Conservation (phyloP, 2,888 invertebrate genomes). For the Heterodera filipjevi region DNA sequence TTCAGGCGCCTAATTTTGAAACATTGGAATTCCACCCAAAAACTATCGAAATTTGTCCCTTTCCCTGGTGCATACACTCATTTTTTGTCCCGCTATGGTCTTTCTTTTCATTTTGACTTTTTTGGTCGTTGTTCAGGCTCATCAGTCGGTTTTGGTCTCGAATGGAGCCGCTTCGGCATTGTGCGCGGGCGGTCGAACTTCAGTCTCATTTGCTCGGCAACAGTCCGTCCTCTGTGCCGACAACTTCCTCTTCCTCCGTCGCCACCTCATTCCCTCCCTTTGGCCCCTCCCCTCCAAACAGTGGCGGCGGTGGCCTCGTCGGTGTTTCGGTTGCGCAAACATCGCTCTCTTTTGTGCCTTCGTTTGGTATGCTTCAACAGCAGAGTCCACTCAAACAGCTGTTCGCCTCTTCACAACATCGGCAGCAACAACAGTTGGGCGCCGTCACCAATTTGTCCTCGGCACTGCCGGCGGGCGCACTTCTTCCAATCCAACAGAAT, state of each 20-base stretch:
- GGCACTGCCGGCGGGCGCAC: background rate
- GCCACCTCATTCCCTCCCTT: constrained; percentile 4
- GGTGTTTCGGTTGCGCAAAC: background rate
- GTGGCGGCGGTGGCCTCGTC: background rate
- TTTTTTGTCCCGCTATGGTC: no score
- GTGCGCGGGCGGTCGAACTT: background rate
- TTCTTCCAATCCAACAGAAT: background rate
- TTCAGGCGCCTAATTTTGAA: no score
- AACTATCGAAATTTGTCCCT: no score
- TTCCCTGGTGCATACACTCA: no score
- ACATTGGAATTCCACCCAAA: no score
- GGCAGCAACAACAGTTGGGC: constrained; percentile 6
- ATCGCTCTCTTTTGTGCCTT: background rate
- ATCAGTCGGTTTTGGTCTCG: background rate
- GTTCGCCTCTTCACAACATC: background rate
- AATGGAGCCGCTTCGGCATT: constrained; percentile 8
- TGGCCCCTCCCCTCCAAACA: background rate
- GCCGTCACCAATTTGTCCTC: background rate
- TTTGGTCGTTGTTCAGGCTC: background rate
- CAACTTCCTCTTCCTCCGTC: background rate
- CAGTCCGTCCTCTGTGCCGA: background rate
- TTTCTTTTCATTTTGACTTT: background rate
- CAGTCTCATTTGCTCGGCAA: background rate
- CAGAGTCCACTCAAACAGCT: constrained; percentile 10
- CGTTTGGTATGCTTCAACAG: background rate